Conservation (phyloP, 2,888 invertebrate genomes). For the Sminthurides aquaticus region DNA sequence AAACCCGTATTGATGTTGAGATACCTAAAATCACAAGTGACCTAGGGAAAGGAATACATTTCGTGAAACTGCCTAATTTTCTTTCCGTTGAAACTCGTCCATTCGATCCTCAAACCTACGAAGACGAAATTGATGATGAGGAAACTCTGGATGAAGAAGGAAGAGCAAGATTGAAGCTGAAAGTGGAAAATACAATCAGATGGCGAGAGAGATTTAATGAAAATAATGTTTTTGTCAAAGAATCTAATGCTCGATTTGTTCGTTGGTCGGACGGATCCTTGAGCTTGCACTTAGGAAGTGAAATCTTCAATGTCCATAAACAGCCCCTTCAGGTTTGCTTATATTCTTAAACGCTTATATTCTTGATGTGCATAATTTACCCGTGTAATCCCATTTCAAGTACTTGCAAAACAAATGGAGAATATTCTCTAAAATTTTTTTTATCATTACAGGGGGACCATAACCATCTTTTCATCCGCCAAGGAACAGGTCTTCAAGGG, state of each 20-base stretch:
- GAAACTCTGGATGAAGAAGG: slow-evolving; percentile 97
- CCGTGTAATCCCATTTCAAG: neutral
- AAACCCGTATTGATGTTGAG: slow-evolving; percentile 92
- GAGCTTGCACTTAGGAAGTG: slow-evolving; percentile 91
- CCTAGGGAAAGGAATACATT: slow-evolving; percentile 84
- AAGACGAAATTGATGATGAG: slow-evolving; percentile 98
- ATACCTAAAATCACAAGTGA: slow-evolving; percentile 92
- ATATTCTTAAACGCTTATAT: neutral
- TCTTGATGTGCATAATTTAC: slow-evolving; percentile 1
- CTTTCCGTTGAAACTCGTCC: slow-evolving; percentile 95
- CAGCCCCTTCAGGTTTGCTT: slow-evolving; percentile 69
- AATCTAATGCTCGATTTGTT: slow-evolving; percentile 91
- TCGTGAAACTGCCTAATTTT: slow-evolving; percentile 96
- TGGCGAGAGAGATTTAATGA: slow-evolving; percentile 82
- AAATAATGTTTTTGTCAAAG: slow-evolving; percentile 70
- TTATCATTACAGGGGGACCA: slow-evolving; percentile 68
- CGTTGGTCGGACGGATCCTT: slow-evolving; percentile 98
- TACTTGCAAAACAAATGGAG: neutral
- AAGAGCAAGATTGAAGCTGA: slow-evolving; percentile 77
- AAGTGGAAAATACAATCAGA: slow-evolving; percentile 95
- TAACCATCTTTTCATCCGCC: slow-evolving; percentile 94
- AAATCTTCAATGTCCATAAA: slow-evolving; percentile 95
- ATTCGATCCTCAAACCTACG: slow-evolving; percentile 88
- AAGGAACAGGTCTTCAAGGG: slow-evolving; percentile 95
- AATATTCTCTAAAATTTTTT: slow-evolving; percentile 25